phyloP scores from a whole-genome alignment of 2,113 vertebrate species.

The rat (Rattus norvegicus) region DNA sequence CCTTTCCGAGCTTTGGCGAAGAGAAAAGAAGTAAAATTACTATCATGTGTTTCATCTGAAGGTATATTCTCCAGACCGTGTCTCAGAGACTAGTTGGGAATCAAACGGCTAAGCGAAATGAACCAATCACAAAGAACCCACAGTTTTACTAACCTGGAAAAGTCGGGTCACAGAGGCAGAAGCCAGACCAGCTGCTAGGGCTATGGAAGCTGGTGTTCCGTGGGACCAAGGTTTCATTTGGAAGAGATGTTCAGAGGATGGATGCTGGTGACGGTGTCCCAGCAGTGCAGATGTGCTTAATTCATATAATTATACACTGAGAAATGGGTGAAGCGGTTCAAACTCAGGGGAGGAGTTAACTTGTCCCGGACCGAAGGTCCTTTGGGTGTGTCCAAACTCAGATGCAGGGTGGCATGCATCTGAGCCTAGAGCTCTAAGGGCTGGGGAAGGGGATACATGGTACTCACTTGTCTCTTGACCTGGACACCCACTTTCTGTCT shows the following conservation, averaged over 20 bases:
- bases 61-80: background rate
- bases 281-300: background rate
- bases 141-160: background rate
- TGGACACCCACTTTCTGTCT: background rate
- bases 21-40: background rate
- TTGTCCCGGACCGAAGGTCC: background rate
- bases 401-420: background rate
- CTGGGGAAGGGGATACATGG: background rate
- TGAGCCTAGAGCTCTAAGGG: background rate
- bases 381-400: rapidly evolving
- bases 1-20: background rate
- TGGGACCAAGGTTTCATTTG: background rate
- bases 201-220: background rate
- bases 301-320: background rate
- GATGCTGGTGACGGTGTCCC: background rate
- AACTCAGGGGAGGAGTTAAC: background rate
- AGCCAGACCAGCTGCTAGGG: background rate
- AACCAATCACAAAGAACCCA: background rate
- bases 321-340: background rate
- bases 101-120: slow-evolving; percentile 15
- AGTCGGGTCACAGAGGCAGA: background rate
- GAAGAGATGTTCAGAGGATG: background rate
- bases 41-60: background rate
- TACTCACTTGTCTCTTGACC: background rate
- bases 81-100: background rate